phyloP scores from a whole-genome alignment of 2,797 vertebrate genomes.

The Mus spretus region DNA sequence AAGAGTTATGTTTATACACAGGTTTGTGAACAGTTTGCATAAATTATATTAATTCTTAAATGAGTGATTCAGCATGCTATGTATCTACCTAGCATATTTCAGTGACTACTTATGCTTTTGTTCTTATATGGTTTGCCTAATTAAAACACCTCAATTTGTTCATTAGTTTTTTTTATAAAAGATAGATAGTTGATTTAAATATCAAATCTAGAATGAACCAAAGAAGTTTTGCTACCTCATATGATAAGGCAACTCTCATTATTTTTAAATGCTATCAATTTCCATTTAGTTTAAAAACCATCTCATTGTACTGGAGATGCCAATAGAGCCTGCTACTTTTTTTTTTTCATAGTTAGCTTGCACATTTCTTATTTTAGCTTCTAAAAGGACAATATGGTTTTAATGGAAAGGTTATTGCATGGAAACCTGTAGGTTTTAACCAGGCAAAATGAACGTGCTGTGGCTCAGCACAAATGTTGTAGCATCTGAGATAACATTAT shows the following conservation, averaged over 20 bases:
- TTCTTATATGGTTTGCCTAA: neutral
- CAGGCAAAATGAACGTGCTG: neutral
- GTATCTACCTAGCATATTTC: neutral
- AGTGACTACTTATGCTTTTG: neutral
- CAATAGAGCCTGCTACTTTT: neutral
- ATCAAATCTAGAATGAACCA: slow-evolving; percentile 40
- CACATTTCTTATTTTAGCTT: neutral
- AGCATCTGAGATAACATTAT: neutral
- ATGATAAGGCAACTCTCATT: neutral
- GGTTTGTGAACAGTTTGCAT: neutral
- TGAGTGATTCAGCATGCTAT: neutral
- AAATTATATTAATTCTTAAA: slow-evolving; percentile 37
- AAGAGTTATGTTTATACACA: neutral
- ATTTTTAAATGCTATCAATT: neutral
- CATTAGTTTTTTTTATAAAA: neutral
- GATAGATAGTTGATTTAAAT: slow-evolving; percentile 33
- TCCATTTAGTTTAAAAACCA: neutral
- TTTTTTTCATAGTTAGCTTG: neutral
- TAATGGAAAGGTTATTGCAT: neutral
- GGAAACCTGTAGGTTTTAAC: neutral
- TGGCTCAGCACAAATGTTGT: neutral
- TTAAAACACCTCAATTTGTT: slow-evolving; percentile 18
- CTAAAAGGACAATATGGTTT: neutral
- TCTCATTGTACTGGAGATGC: neutral
- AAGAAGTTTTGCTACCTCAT: neutral